Evolutionary conservation across 2,888 invertebrate species (phyloP), one percentile per base, ranked within the genome.

Genomic region (Graphium colonna): DNA sequence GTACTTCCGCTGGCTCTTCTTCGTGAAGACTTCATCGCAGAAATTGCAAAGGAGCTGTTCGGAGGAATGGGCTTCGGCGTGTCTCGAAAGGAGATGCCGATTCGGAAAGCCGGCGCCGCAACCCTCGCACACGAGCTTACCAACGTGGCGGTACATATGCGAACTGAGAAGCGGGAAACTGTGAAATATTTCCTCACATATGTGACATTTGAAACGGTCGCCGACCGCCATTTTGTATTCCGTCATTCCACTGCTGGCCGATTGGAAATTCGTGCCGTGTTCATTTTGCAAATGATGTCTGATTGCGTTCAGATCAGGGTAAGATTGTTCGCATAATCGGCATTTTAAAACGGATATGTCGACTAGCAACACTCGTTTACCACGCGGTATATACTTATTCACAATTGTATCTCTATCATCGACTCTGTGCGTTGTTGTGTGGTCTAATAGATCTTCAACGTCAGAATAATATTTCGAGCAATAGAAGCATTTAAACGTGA

Each of bases 1-100:
- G 26, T 88, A 82, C 50, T 79, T 82, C 15, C 86, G 56, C 1
- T 88, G 82, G 44, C 82, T 79, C 47, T 73, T 82, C n/a, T 85
- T 90, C 0, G 64, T 59, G 46, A 87, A 90, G 0, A 68, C 67
- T 47, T 73, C 80, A 1, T 81, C 78, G 49, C 90, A 90, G 9
- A 63, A 56, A 12, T 75, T 76, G 52, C 90, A 90, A 4, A 45
- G 56, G 15, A 71, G 72, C 0, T 53, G 64, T 1, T 63, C 67
- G 0, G 47, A 55, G 1, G 67, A 40, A 58, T 82, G 82, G 0
- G 54, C 54, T 38, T 81, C 77, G 56, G 63, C 74, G 33, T 83
- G 82, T 50, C 67, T 73, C 55, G 68, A 62, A 1, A 81, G 56
- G 0, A 71, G 55, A 51, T 75, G 71, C 41, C 77, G 77, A 31